Conservation (phyloP, 1,140 invertebrate species). For the Probaryconus sp. region DNA sequence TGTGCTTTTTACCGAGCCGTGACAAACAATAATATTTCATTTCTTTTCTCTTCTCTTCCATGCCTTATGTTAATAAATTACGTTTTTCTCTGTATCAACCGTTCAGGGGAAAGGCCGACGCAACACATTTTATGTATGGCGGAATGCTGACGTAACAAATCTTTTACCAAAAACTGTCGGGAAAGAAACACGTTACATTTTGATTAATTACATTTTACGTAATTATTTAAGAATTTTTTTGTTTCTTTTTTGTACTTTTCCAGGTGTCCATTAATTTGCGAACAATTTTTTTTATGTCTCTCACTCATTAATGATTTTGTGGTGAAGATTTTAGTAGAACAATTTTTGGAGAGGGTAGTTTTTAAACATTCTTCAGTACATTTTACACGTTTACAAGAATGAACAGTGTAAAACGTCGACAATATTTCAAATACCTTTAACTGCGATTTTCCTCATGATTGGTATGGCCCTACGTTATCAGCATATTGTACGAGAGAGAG, state of each 20-base stretch:
- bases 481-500: not conserved
- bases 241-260: too few relatives aligned
- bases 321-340: too few relatives aligned
- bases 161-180: conserved; percentile 5
- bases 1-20: conserved; percentile 2
- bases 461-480: conserved; percentile 1
- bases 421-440: too few relatives aligned
- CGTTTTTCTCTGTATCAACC: not conserved
- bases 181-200: too few relatives aligned
- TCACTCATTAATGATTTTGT: too few relatives aligned
- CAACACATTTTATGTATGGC: conserved; percentile 7
- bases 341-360: too few relatives aligned
- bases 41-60: conserved; percentile 12
- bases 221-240: conserved; percentile 24
- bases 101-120: not conserved
- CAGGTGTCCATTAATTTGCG: too few relatives aligned
- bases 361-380: too few relatives aligned
- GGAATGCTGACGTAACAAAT: conserved; percentile 3
- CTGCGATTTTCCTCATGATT: not conserved
- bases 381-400: conserved; percentile 6
- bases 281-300: too few relatives aligned
- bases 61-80: conserved; percentile 26
- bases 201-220: too few relatives aligned
- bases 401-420: not conserved
- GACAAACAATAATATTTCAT: conserved; percentile 18